These are phyloP conservation scores for Polyergus mexicanus DNA, from an alignment of 1,140 invertebrate genomes.

Conservation along the genomic window DNA sequence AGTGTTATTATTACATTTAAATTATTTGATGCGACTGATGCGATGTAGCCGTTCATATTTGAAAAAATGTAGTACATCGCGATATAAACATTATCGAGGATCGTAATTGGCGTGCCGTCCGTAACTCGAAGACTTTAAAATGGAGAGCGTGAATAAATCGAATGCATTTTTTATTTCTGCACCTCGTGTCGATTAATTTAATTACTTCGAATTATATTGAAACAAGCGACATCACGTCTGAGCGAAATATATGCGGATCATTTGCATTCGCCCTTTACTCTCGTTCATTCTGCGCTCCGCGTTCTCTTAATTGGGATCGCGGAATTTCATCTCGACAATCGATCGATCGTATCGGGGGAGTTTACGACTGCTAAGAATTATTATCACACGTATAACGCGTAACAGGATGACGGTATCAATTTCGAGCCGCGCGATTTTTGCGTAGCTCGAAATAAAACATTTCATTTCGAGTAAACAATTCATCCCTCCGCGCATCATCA, in stretches of 20 bases:
- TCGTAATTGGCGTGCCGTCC: slow-evolving; percentile 35
- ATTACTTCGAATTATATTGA: slow-evolving; percentile 49
- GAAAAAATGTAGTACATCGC: slow-evolving; percentile 22
- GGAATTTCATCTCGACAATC: neutral
- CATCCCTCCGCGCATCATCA: neutral
- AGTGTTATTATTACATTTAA: neutral
- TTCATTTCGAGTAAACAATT: neutral
- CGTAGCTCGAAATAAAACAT: neutral
- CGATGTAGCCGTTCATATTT: slow-evolving; percentile 5
- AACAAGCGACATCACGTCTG: neutral
- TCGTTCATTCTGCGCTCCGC: neutral
- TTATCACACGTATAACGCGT: neutral
- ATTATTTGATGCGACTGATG: neutral
- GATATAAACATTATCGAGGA: slow-evolving; percentile 26
- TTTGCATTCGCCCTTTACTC: slow-evolving; percentile 29
- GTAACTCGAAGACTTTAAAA: slow-evolving; percentile 21
- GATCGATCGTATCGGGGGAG: neutral
- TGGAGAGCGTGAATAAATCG: slow-evolving; percentile 56
- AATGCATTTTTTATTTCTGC: slow-evolving; percentile 35
- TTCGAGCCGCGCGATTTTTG: neutral
- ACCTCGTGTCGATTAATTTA: slow-evolving; percentile 40
- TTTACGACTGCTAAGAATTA: neutral
- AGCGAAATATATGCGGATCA: slow-evolving; percentile 7
- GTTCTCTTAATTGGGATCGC: slow-evolving; percentile 16
- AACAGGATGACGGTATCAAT: neutral